Evolutionary conservation across 2,797 vertebrate genomes (phyloP).

Genomic region (Knipowitschia caucasica): DNA sequence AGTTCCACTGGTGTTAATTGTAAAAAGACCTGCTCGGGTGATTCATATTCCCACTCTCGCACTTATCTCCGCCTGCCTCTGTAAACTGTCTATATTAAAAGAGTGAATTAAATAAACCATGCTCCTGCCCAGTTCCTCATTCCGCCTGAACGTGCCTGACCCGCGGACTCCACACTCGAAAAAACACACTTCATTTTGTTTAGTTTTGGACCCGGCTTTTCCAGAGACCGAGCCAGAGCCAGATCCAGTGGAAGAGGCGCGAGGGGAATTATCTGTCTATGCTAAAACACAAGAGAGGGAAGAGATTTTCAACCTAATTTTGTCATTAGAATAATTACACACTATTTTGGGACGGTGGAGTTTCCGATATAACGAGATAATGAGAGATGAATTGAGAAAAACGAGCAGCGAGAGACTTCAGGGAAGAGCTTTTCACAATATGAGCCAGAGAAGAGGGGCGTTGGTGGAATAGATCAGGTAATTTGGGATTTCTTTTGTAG

Average conservation of each 20-base stretch:
- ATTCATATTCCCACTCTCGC: slow-evolving; percentile 15
- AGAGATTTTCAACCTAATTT: slow-evolving; percentile 4
- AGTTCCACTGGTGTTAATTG: slow-evolving; percentile 10
- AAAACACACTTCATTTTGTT: slow-evolving; percentile 51
- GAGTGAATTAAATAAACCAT: slow-evolving; percentile 41
- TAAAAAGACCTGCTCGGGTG: not conserved
- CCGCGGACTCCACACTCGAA: slow-evolving; percentile 32
- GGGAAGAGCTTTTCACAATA: not conserved
- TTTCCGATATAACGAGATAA: slow-evolving; percentile 7
- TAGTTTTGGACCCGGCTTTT: slow-evolving; percentile 46
- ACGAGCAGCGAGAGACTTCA: not conserved
- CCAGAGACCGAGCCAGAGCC: slow-evolving; percentile 35
- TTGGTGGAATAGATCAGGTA: not conserved
- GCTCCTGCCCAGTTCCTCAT: slow-evolving; percentile 35
- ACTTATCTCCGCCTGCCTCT: slow-evolving; percentile 30
- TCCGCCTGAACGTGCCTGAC: slow-evolving; percentile 33
- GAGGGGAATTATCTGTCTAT: not conserved
- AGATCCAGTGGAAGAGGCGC: not conserved
- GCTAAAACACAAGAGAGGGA: not conserved
- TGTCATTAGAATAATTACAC: slow-evolving; percentile 3
- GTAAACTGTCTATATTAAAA: slow-evolving; percentile 41
- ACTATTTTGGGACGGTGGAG: not conserved
- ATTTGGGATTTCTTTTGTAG: no score
- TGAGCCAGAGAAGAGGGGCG: not conserved
- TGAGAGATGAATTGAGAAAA: slow-evolving; percentile 1